Percentiles rank a stretch among this genome's conserved stretches.
Conservation (phyloP, 1,140 invertebrate genomes). For the Zaprionus davidi region DNA sequence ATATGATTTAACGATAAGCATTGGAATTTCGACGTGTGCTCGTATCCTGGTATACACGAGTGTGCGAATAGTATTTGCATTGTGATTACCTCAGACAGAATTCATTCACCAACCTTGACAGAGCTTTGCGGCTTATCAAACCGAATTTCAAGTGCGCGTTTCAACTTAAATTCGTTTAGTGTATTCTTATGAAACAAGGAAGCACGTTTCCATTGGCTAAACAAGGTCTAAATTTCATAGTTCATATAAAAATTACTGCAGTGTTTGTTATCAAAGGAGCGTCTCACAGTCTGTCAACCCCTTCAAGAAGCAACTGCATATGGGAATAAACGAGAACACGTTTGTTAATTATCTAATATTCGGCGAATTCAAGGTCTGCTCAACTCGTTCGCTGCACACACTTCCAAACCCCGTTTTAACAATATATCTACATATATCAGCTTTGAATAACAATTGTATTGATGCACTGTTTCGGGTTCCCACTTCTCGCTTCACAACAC, state of each 20-base stretch:
- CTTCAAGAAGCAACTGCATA: neutral
- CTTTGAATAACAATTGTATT: neutral
- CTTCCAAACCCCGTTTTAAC: neutral
- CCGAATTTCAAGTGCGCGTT: neutral
- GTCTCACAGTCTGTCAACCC: neutral
- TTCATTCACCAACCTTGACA: constrained; percentile 5
- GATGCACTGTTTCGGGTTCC: neutral
- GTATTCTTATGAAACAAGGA: neutral
- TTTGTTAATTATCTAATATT: constrained; percentile 6
- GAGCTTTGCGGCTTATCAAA: neutral
- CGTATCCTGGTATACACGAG: constrained; percentile 2
- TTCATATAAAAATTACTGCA: neutral
- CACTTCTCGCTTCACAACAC: neutral
- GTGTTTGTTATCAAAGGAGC: neutral
- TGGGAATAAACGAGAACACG: constrained; percentile 3
- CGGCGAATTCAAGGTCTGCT: neutral
- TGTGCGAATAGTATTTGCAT: constrained; percentile 1
- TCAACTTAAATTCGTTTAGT: neutral
- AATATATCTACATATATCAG: too few species aligned
- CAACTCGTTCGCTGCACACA: constrained; percentile 4
- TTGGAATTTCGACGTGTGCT: neutral
- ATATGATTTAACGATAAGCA: neutral
- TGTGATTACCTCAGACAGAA: neutral
- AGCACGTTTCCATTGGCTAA: neutral
- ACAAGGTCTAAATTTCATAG: too few species aligned